phyloP scores from a whole-genome alignment of 2,888 invertebrate genomes.

The Mesochorus sp. region DNA sequence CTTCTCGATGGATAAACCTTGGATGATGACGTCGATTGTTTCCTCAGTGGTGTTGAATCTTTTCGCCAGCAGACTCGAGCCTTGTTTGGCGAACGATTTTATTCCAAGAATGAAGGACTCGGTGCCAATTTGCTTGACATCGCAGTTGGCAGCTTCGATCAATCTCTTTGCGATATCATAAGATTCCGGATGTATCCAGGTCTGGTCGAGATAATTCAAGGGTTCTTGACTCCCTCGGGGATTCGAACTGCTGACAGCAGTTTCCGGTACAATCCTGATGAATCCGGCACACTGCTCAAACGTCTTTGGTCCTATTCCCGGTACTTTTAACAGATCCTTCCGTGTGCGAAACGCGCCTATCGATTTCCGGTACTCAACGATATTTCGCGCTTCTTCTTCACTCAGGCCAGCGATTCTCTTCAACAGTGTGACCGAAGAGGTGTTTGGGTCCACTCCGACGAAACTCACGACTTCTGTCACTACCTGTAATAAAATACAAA shows the following conservation, averaged over 20 bases:
- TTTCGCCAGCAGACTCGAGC: too few relatives aligned
- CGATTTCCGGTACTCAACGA: constrained; percentile 89
- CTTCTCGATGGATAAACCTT: too few relatives aligned
- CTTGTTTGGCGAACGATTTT: too few relatives aligned
- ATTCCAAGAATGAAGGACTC: too few relatives aligned
- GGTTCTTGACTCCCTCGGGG: not conserved
- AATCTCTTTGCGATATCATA: constrained; percentile 88
- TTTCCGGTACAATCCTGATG: constrained; percentile 85
- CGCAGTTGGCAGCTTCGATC: constrained; percentile 77
- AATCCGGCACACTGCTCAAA: constrained; percentile 96
- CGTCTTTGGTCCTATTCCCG: constrained; percentile 91
- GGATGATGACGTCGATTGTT: too few relatives aligned
- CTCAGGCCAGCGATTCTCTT: constrained; percentile 93
- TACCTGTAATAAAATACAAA: constrained; percentile 76
- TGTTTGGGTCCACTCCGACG: constrained; percentile 96
- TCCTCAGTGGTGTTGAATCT: too few relatives aligned
- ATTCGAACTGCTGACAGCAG: constrained; percentile 60
- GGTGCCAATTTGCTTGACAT: constrained; percentile 70
- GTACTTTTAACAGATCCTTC: constrained; percentile 89
- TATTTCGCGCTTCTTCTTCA: constrained; percentile 88
- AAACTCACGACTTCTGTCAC: constrained; percentile 96
- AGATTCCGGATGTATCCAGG: constrained; percentile 97
- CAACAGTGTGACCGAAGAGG: constrained; percentile 91
- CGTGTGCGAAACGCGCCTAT: constrained; percentile 89
- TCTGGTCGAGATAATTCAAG: constrained; percentile 85